Base-by-base conservation (phyloP, 2,888 invertebrate species). In the Perizoma affinitatum region DNA sequence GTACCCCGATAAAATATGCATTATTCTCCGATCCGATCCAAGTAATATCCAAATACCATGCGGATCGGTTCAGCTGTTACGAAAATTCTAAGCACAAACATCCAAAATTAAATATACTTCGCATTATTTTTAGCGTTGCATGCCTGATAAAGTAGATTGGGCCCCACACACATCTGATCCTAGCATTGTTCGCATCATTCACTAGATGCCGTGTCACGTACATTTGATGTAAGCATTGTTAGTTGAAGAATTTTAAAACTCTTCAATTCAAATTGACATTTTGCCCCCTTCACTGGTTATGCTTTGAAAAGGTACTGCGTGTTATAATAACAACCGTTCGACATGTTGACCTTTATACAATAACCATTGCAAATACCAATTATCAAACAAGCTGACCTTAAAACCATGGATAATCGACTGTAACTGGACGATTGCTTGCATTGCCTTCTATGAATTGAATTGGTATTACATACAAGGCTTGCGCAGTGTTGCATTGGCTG, bases 251-350 rank as follows among this genome's bases (percentile, higher is more conserved):
- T 22, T 9, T 10, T 5, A 44, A n/a, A 34, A 8, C 38, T 46
- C 42, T 48, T 34, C 22, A 5, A 52, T 34, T 38, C 40, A 4
- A 41, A 50, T 43, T 62, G 67, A 57, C 59, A 69, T 67, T 66
- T 69, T 38, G 6, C 61, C 71, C 65, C 69, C 65, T 70, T 72
- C 66, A 65, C 63, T 60, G 47, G 38, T 53, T 53, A 66, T 38
- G 62, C 44, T 57, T 61, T 49, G 54, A 59, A 22, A 35, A 46
- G 36, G 47, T 65, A 63, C 38, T 10, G 54, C 10, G 54, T 54
- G 56, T 60, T 60, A 54, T 63, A 60, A 63, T 54, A 55, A 41
- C 50, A 49, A 1, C 33, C 9, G 45, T 11, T 48, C 44, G 33
- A 36, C 9, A 40, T 35, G 7, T 41, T 65, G 61, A 63, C 67